Evolutionary conservation across 2,797 vertebrate species (phyloP).

Genomic region (Buceros bicornis): DNA sequence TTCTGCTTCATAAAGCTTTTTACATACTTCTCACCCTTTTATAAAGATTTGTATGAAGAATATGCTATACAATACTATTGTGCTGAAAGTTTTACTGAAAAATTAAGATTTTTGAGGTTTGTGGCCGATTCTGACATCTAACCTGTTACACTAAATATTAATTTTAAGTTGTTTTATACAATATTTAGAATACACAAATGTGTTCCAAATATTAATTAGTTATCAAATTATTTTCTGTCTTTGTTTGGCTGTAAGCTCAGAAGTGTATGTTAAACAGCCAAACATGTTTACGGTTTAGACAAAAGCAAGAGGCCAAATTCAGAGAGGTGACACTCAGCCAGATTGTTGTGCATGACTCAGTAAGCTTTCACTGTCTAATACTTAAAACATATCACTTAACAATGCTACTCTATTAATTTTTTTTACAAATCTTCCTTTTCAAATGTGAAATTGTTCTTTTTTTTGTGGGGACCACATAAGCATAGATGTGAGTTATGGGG

Average conservation of each 20-base stretch:
- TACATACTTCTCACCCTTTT: neutral
- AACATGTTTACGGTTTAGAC: neutral
- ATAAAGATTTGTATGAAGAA: neutral
- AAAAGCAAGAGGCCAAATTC: neutral
- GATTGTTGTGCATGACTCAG: neutral
- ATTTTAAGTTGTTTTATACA: neutral
- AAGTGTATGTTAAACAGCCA: neutral
- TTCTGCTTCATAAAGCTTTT: neutral
- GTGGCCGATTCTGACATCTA: neutral
- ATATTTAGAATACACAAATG: neutral
- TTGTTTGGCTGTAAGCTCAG: neutral
- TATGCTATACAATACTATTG: neutral
- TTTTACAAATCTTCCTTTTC: neutral
- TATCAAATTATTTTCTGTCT: neutral
- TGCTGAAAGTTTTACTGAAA: neutral
- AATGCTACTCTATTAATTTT: neutral
- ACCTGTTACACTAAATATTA: neutral
- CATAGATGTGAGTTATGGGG: neutral
- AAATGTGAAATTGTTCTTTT: neutral
- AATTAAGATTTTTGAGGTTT: neutral
- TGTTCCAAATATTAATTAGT: neutral
- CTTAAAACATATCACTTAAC: neutral
- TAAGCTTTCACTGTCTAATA: neutral
- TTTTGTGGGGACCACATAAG: neutral
- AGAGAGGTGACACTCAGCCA: neutral